Evolutionary conservation across 2,888 invertebrate genomes (phyloP).

Genomic region (Gnatocerus cornutus): DNA sequence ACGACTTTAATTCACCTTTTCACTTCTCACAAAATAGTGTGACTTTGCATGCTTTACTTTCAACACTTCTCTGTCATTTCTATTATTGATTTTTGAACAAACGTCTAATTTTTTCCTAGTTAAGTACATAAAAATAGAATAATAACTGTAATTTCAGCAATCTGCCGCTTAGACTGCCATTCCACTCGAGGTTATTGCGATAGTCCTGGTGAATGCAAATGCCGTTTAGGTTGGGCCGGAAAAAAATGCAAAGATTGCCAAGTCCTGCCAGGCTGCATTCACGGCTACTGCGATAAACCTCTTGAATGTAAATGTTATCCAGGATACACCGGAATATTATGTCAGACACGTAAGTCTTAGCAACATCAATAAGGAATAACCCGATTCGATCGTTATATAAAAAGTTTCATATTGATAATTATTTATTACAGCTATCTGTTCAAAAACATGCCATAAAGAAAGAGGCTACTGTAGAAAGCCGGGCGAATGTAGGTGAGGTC

Average conservation of each 20-base stretch:
- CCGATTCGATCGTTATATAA: not conserved
- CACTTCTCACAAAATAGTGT: not conserved
- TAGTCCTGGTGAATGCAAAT: slow-evolving; percentile 89
- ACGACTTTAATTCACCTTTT: too few species aligned
- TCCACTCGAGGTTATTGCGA: slow-evolving; percentile 90
- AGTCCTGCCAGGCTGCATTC: slow-evolving; percentile 91
- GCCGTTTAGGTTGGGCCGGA: slow-evolving; percentile 93
- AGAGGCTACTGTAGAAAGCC: slow-evolving; percentile 89
- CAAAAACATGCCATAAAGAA: slow-evolving; percentile 86
- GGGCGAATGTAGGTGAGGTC: slow-evolving; percentile 81
- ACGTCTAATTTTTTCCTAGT: not conserved
- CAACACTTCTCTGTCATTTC: not conserved
- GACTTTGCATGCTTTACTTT: not conserved
- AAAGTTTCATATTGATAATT: slow-evolving; percentile 19
- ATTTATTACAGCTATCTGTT: slow-evolving; percentile 72
- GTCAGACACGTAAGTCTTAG: slow-evolving; percentile 84
- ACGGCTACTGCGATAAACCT: slow-evolving; percentile 92
- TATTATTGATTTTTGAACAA: not conserved
- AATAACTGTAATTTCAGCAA: slow-evolving; percentile 75
- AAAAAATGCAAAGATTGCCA: slow-evolving; percentile 90
- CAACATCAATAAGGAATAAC: slow-evolving; percentile 4
- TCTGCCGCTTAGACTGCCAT: slow-evolving; percentile 90
- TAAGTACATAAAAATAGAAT: not conserved
- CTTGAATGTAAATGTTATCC: slow-evolving; percentile 92
- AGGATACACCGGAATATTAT: slow-evolving; percentile 92